Conservation (phyloP, 2,113 vertebrate genomes). For the Platanista minor region DNA sequence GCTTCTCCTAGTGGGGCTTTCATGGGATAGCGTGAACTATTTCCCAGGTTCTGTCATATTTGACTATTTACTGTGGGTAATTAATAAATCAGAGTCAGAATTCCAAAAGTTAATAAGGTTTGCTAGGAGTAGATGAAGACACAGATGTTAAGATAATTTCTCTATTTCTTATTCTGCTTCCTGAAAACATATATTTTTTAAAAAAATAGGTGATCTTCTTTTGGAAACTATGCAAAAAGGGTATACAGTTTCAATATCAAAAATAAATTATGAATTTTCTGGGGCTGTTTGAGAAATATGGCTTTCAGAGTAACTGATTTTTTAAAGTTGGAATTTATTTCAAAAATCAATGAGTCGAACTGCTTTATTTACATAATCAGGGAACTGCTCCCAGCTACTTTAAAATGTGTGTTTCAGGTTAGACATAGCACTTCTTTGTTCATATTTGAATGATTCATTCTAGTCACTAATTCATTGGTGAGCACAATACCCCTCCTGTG, state of each 20-base stretch:
- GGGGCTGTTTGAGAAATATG: background rate
- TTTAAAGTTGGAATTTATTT: constrained; percentile 32
- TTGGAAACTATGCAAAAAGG: background rate
- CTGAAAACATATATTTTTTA: background rate
- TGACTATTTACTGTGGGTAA: background rate
- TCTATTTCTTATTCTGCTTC: background rate
- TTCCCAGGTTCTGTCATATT: background rate
- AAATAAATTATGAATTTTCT: constrained; percentile 12
- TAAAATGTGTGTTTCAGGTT: constrained; percentile 8
- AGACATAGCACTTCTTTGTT: constrained; percentile 19
- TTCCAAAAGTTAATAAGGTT: background rate
- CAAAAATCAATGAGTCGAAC: background rate
- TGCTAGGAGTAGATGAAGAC: background rate
- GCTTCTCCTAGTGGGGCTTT: background rate
- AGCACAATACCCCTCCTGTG: background rate
- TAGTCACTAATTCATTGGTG: background rate
- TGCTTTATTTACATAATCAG: background rate
- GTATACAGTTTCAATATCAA: background rate
- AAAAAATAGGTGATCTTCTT: background rate
- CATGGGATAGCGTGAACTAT: background rate
- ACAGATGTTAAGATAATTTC: background rate
- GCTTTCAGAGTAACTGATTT: background rate
- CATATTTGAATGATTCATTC: background rate
- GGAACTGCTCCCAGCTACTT: background rate
- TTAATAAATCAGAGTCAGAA: background rate